Percentiles rank a stretch among this genome's conserved stretches.
phyloP scores from a whole-genome alignment of 2,888 invertebrate species.

The Drosophila incognita region DNA sequence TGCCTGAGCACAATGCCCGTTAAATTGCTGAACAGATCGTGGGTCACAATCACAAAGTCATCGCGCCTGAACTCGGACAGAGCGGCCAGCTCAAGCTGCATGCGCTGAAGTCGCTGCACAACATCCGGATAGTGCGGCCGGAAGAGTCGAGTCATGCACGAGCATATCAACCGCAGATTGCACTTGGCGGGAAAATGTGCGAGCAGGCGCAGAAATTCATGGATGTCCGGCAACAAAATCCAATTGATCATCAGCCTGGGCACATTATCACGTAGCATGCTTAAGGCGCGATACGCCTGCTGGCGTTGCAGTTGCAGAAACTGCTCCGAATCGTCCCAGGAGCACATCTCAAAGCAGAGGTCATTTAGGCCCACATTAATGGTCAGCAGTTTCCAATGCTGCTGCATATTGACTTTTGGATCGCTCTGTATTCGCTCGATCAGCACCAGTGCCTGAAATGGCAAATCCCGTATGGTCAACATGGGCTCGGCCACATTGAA shows the following conservation, averaged over 20 bases:
- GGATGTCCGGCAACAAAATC: conserved; percentile 82
- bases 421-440: conserved; percentile 86
- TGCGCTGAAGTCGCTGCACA: conserved; percentile 4
- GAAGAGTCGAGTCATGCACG: conserved; percentile 9
- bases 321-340: conserved; percentile 82
- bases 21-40: conserved; percentile 7
- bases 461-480: conserved; percentile 86
- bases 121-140: conserved; percentile 9
- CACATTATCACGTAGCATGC: conserved; percentile 86
- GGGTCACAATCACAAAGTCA: conserved; percentile 26
- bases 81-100: conserved; percentile 16
- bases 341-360: conserved; percentile 87
- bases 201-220: conserved; percentile 85
- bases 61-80: conserved; percentile 13
- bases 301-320: conserved; percentile 83
- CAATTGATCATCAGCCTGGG: conserved; percentile 87
- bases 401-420: conserved; percentile 85
- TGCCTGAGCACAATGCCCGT: conserved; percentile 1
- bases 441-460: conserved; percentile 86
- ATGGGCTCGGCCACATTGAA: conserved; percentile 87
- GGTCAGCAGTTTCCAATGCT: conserved; percentile 88
- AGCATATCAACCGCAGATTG: not conserved
- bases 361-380: conserved; percentile 88
- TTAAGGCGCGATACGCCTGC: conserved; percentile 49
- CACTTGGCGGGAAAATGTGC: conserved; percentile 81